These are phyloP conservation scores for Busseola fusca DNA, from an alignment of 2,888 invertebrate species.

Conservation along the genomic window DNA sequence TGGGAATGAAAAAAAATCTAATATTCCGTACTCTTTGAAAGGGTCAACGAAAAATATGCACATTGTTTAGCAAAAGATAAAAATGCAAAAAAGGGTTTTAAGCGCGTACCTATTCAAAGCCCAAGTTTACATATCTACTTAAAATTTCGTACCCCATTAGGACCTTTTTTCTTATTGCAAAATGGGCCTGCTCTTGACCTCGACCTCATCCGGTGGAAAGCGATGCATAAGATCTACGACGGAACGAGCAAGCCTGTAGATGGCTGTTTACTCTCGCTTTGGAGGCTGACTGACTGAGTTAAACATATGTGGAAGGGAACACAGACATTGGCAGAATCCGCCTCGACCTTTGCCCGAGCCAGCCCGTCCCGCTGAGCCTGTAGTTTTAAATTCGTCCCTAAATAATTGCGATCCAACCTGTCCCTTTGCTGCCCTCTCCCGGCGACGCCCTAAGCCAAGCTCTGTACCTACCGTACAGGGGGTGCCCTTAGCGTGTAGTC, in stretches of 20 bases:
- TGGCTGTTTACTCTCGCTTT: not conserved
- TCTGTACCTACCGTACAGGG: too few species aligned
- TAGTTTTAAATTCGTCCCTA: too few species aligned
- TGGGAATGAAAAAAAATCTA: slow-evolving; percentile 65
- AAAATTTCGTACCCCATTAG: not conserved
- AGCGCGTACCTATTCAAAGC: slow-evolving; percentile 1
- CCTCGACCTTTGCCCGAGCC: too few species aligned
- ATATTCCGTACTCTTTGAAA: slow-evolving; percentile 72
- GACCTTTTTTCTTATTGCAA: not conserved
- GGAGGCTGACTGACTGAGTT: not conserved
- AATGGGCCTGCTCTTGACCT: not conserved
- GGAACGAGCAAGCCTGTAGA: not conserved
- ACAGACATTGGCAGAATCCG: not conserved
- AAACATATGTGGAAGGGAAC: not conserved
- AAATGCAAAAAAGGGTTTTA: slow-evolving; percentile 43
- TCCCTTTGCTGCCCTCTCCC: too few species aligned
- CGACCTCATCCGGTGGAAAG: not conserved
- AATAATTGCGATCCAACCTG: too few species aligned
- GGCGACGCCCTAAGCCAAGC: too few species aligned
- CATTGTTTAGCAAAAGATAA: slow-evolving; percentile 69
- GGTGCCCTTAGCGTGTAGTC: too few species aligned
- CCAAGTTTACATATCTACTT: slow-evolving; percentile 12
- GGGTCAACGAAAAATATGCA: slow-evolving; percentile 75
- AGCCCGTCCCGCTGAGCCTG: too few species aligned
- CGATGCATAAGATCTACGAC: not conserved